Evolutionary conservation across 2,113 vertebrate species (phyloP).

Genomic region (Emydocephalus ijimae): DNA sequence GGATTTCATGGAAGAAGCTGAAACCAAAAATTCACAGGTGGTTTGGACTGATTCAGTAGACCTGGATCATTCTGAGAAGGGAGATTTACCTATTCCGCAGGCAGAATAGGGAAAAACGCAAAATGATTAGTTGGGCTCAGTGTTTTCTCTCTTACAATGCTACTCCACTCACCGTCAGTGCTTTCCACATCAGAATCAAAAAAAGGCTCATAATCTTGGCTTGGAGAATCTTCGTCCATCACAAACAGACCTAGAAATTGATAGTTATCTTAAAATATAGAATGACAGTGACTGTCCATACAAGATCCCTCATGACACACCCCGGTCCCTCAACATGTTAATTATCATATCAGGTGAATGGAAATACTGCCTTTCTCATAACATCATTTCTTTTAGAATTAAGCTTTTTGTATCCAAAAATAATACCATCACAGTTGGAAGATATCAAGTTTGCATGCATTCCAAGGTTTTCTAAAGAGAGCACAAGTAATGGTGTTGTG

Average conservation of each 20-base stretch:
- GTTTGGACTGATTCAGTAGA: not conserved
- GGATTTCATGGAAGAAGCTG: not conserved
- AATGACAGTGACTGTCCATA: not conserved
- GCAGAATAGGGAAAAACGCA: not conserved
- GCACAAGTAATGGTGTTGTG: not conserved
- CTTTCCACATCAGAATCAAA: constrained; percentile 83
- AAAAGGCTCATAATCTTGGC: constrained; percentile 82
- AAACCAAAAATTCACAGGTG: not conserved
- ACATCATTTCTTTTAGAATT: not conserved
- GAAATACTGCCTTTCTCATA: not conserved
- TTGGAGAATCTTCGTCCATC: constrained; percentile 89
- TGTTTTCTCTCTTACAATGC: not conserved
- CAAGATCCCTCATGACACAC: not conserved
- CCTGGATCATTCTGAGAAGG: not conserved
- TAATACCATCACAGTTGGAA: not conserved
- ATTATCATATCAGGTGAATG: not conserved
- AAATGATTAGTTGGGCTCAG: not conserved
- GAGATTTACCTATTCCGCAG: no score
- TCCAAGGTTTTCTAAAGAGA: not conserved
- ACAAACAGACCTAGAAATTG: constrained; percentile 79
- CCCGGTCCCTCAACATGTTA: no score
- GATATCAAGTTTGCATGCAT: no score
- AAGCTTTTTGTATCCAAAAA: not conserved
- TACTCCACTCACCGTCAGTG: constrained; percentile 73
- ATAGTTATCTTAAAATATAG: not conserved